Percentiles rank a stretch among this genome's conserved stretches.
These are phyloP conservation scores for Cyphomyrmex costatus DNA, from an alignment of 1,140 invertebrate species.

Conservation along the genomic window DNA sequence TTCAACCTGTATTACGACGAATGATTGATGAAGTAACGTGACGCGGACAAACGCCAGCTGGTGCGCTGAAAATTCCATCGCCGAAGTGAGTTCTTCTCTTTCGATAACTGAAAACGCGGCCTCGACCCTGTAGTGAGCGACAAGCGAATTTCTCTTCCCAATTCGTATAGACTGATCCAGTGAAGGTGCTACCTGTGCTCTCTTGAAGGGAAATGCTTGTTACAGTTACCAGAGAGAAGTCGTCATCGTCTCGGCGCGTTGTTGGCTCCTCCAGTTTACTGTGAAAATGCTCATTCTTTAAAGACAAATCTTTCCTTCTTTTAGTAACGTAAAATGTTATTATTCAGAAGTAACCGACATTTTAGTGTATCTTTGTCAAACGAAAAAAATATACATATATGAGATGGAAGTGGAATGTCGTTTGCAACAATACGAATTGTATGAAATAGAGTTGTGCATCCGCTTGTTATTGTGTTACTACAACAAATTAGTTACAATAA, in stretches of 20 bases:
- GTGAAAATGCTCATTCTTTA: slow-evolving; percentile 10
- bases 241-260: slow-evolving; percentile 64
- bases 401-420: not conserved
- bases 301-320: not conserved
- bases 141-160: slow-evolving; percentile 65
- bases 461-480: not conserved
- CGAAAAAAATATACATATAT: not conserved
- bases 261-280: slow-evolving; percentile 60
- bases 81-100: slow-evolving; percentile 63
- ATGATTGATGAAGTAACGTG: slow-evolving; percentile 75
- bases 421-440: not conserved
- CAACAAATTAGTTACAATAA: not conserved
- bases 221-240: slow-evolving; percentile 66
- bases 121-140: slow-evolving; percentile 51
- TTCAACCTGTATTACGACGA: slow-evolving; percentile 69
- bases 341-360: not conserved
- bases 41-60: slow-evolving; percentile 76
- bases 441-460: not conserved
- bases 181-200: slow-evolving; percentile 65
- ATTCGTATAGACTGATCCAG: slow-evolving; percentile 53
- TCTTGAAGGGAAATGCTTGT: slow-evolving; percentile 70
- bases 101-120: slow-evolving; percentile 69
- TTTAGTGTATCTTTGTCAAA: not conserved
- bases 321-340: not conserved
- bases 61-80: slow-evolving; percentile 74